These are phyloP conservation scores for Platycheirus albimanus DNA, from an alignment of 2,888 invertebrate genomes.

Conservation along the genomic window DNA sequence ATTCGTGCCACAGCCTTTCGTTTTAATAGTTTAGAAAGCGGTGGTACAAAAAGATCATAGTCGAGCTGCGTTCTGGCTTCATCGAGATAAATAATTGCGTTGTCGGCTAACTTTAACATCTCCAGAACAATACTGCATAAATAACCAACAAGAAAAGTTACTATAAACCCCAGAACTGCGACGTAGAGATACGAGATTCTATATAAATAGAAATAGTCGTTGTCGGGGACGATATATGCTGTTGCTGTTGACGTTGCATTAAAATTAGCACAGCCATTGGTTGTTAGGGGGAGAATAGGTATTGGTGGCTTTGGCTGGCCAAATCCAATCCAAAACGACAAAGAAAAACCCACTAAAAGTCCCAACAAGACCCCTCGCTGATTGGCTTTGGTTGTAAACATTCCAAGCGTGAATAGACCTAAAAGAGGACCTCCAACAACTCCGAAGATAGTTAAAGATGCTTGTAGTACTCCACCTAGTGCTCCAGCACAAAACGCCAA, in stretches of 20 bases:
- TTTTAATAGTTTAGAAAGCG: constrained; percentile 83
- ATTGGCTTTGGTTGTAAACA: constrained; percentile 89
- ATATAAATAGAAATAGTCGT: constrained; percentile 84
- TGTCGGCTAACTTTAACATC: constrained; percentile 79
- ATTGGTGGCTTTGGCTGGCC: constrained; percentile 89
- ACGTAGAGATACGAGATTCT: constrained; percentile 90
- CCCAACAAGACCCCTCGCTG: constrained; percentile 89
- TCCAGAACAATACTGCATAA: constrained; percentile 82
- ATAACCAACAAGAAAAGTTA: constrained; percentile 84
- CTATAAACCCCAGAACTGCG: constrained; percentile 84
- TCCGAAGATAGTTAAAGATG: constrained; percentile 92
- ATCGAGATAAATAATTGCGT: constrained; percentile 79
- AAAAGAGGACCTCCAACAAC: constrained; percentile 93
- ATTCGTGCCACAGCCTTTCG: constrained; percentile 64
- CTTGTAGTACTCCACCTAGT: constrained; percentile 92
- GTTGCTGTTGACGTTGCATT: constrained; percentile 41
- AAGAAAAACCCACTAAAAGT: constrained; percentile 85
- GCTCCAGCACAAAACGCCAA: constrained; percentile 92
- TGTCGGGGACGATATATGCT: constrained; percentile 15
- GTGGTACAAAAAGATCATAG: constrained; percentile 85
- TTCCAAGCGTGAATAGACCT: constrained; percentile 92
- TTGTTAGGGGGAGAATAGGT: constrained; percentile 84
- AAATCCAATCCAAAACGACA: constrained; percentile 93
- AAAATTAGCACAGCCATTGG: constrained; percentile 84
- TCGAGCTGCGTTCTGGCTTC: constrained; percentile 82